phyloP scores from a whole-genome alignment of 2,888 invertebrate species.

The Frankliniella intonsa region DNA sequence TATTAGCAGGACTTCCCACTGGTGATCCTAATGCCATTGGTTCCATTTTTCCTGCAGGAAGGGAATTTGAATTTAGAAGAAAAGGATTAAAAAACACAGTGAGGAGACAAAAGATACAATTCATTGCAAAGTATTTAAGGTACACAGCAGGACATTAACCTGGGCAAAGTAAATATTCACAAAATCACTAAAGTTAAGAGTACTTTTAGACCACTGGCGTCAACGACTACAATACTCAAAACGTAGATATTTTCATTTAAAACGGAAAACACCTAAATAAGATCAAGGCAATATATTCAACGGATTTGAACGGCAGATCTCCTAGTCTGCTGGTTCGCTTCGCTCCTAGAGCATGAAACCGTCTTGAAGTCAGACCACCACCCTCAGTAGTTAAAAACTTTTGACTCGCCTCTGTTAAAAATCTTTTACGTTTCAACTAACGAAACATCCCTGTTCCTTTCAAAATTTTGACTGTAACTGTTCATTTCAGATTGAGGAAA shows the following conservation, averaged over 20 bases:
- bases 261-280: no score
- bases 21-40: slow-evolving; percentile 72
- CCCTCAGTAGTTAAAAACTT: not conserved
- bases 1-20: slow-evolving; percentile 53
- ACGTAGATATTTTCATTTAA: no score
- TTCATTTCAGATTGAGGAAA: no score
- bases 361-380: not conserved
- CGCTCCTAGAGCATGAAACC: not conserved
- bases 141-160: not conserved
- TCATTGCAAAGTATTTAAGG: not conserved
- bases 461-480: no score
- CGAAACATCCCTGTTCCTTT: no score
- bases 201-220: no score
- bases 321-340: no score
- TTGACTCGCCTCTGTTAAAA: not conserved
- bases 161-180: not conserved
- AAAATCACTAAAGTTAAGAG: no score
- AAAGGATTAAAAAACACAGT: not conserved
- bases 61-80: not conserved
- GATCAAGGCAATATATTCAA: no score
- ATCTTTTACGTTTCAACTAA: not conserved
- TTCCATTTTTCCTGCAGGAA: slow-evolving; percentile 57
- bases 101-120: not conserved
- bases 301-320: no score
- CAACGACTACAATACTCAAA: no score